Evolutionary conservation across 2,113 vertebrate species (phyloP), one percentile per base, ranked within the genome.

Genomic region (Albula glossodonta): DNA sequence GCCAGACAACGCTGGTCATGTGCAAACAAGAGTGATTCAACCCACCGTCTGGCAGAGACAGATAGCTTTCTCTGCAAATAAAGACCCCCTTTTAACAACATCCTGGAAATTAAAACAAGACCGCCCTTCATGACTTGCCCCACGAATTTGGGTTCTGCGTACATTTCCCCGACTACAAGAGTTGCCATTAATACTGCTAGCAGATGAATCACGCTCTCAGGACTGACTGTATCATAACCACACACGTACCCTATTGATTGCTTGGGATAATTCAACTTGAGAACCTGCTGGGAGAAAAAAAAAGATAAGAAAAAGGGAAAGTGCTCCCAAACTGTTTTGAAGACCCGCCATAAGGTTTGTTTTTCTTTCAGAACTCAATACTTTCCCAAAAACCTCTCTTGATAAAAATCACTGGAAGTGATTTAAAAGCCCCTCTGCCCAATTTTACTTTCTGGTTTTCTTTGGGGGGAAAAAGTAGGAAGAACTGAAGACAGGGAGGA

Each of bases 1-100:
- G 53, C 84, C 48, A 80, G 77, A 85, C 84, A 80, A 31, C 53
- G 15, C 78, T 79, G 56, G 77, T 57, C 78, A 25, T 51, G 80
- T 57, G 51, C 85, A 81, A 86, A 22, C 10, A 83, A 41, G 50
- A 63, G 85, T 86, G 85, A 86, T 81, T 86, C 78, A 86, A 31
- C 78, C 85, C 5, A 5, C 22, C 63, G 85, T 81, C 85, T 70
- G 85, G 41, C 60, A 70, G 19, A 31, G 79, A 56, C 56, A 57
- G 57, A 81, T 57, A 80, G 78, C 78, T 31, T 60, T 51, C 13
- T 79, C 53, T 63, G 78, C 48, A 41, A 80, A 85, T 80, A 85
- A 85, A 85, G 78, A 53, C 52, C 48, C 53, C 41, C 52, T 2
- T 83, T 63, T 66, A 49, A 83, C 52, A 49, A 22, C 25, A 41